Base-by-base conservation (phyloP, 2,113 vertebrate genomes). In the Tachuris rubrigastra region DNA sequence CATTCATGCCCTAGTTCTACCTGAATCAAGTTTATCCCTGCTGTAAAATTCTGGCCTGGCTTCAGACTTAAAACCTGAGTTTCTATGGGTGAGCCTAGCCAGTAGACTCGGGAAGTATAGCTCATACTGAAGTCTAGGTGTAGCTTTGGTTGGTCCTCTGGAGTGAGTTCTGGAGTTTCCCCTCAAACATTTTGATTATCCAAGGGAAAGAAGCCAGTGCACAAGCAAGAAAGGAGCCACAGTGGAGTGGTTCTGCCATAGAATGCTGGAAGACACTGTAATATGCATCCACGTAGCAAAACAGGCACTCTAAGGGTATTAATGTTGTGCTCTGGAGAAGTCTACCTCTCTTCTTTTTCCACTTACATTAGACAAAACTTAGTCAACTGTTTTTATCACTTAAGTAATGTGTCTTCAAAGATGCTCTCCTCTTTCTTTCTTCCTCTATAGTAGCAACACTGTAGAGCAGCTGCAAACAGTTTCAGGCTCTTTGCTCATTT, bases 161-260 rank as follows among this genome's bases (percentile, higher is more conserved):
- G 5, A 55, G 9, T 9, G 7, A 72, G 4, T 2, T 4, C 9
- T 35, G 19, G 14, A 33, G 14, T 82, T 78, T 69, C 25, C 25
- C 4, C 6, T 71, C 17, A 24, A 4, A 37, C 0, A 0, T 67
- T 13, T 30, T 46, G 7, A 5, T 67, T 92, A 10, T 83, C 56
- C 5, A 15, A 82, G 11, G 14, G 31, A 44, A 44, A 14, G 6
- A 27, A 80, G 12, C 4, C n/a, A 71, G 10, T 53, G 19, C 11
- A 25, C 22, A 35, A 68, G 20, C 5, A 22, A 65, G 52, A 63
- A 71, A 59, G 5, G 14, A 1, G 0, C 1, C 8, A 46, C 16
- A 17, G 7, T 37, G 22, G 6, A 49, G 10, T 31, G 16, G 4
- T 28, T 52, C 5, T 41, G 3, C 52, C 28, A 27, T 5, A 5